These are phyloP conservation scores for Periparus ater DNA, from an alignment of 2,797 vertebrate species.

Conservation along the genomic window DNA sequence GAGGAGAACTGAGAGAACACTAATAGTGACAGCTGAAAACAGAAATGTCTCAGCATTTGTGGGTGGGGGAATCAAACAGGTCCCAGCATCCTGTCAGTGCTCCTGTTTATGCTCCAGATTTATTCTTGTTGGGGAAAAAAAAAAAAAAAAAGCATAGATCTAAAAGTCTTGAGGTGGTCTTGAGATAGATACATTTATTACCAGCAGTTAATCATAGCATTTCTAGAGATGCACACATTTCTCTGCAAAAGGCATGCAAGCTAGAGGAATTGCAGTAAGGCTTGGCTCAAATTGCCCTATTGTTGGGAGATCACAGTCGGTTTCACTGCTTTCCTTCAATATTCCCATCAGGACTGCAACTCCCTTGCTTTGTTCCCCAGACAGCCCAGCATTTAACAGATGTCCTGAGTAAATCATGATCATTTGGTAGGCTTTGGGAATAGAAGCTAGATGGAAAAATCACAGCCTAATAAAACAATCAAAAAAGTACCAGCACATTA, in stretches of 20 bases:
- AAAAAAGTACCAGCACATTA: neutral
- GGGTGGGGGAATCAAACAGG: conserved; percentile 1
- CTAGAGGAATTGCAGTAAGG: neutral
- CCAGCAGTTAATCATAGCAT: neutral
- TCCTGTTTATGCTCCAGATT: neutral
- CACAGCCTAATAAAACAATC: conserved; percentile 2
- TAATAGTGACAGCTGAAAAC: conserved; percentile 46
- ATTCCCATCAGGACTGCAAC: conserved; percentile 27
- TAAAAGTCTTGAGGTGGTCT: neutral
- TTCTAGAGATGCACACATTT: neutral
- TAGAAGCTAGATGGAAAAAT: conserved; percentile 1
- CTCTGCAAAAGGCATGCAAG: neutral
- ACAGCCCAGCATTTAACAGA: conserved; percentile 32
- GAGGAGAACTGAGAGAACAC: conserved; percentile 37
- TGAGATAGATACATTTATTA: neutral
- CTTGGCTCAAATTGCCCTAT: neutral
- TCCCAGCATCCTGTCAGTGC: neutral
- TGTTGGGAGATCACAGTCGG: neutral
- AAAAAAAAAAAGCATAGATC: neutral
- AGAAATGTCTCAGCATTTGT: conserved; percentile 11
- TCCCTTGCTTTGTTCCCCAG: conserved; percentile 12
- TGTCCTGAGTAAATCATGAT: conserved; percentile 50
- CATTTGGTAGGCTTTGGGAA: neutral
- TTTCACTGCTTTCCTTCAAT: neutral
- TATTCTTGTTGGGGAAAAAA: neutral